Evolutionary conservation across 2,113 vertebrate genomes (phyloP), one percentile per base, ranked within the genome.

Genomic region (Zapus hudsonius): DNA sequence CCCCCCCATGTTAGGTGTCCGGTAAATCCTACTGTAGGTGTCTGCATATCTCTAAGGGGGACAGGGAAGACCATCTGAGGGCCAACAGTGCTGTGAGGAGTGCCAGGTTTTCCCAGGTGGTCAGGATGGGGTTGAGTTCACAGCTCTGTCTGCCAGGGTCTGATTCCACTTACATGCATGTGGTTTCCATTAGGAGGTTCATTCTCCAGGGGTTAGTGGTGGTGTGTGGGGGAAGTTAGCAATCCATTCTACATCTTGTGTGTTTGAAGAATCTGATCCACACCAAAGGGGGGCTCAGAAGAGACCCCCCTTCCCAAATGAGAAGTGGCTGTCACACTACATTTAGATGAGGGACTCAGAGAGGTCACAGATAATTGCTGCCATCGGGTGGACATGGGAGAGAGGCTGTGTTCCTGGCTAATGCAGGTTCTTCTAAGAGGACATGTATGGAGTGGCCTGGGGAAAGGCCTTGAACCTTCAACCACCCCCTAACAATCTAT

Each of bases 321-420:
- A 94, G 63, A 66, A 91, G n/a, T 0, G 2, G 29, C 64, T 87
- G 20, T 33, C 47, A 42, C 22, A 29, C 67, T 91, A 70, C 61
- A 84, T 80, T 74, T 87, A 95, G 95, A 84, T 0, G 12, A 19
- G 12, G 23, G 33, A 47, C 47, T 78, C 40, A 20, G 23, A 0
- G 42, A 93, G 90, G 67, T 88, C 89, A 87, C 67, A 91, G 44
- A 40, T 67, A 67, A 91, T 76, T 57, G 72, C 42, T n/a, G 7
- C 67, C 36, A n/a, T 2, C 0, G 31, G 74, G 17, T 9, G 0
- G 73, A 31, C 17, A 31, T 29, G 22, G 25, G 33, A 19, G 69
- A 3, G 38, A 27, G 40, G 64, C 40, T 38, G 33, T 25, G 8
- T 13, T 66, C 22, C 29, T 52, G 66, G 47, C 15, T 67, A 12